phyloP scores from a whole-genome alignment of 2,797 vertebrate genomes.

The Thalassophryne amazonica region DNA sequence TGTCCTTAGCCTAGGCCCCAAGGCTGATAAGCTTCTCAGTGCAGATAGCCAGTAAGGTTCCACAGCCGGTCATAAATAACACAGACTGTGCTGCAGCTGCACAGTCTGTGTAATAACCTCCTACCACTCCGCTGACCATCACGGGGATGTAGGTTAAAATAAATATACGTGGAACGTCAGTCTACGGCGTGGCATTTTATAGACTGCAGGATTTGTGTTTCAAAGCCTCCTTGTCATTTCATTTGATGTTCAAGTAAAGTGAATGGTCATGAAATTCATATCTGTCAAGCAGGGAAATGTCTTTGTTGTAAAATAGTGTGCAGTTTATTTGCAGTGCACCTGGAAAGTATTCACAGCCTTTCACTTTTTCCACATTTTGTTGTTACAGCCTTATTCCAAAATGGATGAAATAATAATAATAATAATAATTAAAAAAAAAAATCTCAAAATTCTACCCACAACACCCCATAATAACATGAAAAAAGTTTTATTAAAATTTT shows the following conservation, averaged over 20 bases:
- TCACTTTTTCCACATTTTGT: no score
- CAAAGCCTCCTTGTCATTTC: background rate
- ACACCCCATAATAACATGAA: no score
- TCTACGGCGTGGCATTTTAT: constrained; percentile 1
- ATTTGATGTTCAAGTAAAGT: background rate
- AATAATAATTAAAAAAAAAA: no score
- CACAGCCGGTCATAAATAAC: constrained; percentile 52
- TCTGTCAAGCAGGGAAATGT: background rate
- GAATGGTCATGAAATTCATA: background rate
- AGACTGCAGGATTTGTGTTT: background rate
- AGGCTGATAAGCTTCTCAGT: constrained; percentile 34
- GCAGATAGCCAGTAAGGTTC: constrained; percentile 39
- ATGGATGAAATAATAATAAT: no score
- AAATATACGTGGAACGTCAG: background rate
- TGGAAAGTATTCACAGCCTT: no score
- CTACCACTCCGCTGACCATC: constrained; percentile 33
- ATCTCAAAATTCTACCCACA: no score
- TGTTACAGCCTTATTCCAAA: no score
- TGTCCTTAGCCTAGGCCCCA: constrained; percentile 36
- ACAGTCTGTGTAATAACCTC: constrained; percentile 40
- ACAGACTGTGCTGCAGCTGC: constrained; percentile 41
- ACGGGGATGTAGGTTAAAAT: constrained; percentile 18
- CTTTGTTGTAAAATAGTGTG: background rate
- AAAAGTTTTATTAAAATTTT: no score
- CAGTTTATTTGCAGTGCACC: no score